Conservation (phyloP, 2,797 vertebrate genomes). For the Vultur gryphus region DNA sequence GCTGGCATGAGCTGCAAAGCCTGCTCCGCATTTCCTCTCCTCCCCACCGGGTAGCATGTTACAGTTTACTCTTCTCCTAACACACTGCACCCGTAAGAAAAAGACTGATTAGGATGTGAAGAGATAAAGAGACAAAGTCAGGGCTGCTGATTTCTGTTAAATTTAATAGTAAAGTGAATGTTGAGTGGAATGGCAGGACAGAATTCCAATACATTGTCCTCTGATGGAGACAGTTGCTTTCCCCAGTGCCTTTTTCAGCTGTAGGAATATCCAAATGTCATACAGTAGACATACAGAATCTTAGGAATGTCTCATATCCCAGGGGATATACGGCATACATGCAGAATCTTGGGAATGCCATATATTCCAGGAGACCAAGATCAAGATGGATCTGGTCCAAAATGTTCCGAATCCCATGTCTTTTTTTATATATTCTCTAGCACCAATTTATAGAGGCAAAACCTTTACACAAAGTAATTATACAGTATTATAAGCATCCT, state of each 20-base stretch:
- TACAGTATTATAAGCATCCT: neutral
- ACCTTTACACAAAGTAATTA: neutral
- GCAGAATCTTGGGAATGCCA: neutral
- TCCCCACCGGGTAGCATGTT: neutral
- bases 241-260: neutral
- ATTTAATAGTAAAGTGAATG: neutral
- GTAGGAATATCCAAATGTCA: neutral
- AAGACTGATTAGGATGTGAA: neutral
- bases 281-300: neutral
- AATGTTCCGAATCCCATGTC: neutral
- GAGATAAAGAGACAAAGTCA: neutral
- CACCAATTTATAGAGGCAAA: neutral
- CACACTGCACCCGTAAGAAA: neutral
- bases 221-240: neutral
- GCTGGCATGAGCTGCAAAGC: neutral
- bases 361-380: neutral
- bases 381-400: neutral
- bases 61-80: neutral
- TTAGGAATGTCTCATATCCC: neutral
- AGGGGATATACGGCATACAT: neutral
- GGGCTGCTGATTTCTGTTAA: neutral
- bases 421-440: neutral
- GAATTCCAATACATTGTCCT: neutral
- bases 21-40: fast-evolving
- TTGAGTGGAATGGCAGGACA: neutral